Conservation (phyloP, 2,888 invertebrate genomes). For the Xylota sylvarum region DNA sequence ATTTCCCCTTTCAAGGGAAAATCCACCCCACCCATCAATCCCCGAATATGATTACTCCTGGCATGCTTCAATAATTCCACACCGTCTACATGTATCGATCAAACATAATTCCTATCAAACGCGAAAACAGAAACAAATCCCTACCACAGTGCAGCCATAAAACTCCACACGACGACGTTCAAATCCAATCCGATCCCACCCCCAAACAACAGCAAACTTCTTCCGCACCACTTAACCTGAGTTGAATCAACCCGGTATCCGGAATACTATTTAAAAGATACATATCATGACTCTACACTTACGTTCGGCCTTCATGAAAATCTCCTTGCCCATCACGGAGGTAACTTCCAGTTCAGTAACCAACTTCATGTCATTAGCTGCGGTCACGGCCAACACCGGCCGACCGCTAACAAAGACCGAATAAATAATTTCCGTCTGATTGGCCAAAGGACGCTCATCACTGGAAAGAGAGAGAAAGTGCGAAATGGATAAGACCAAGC, state of each 20-base stretch:
- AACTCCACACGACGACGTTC: neutral
- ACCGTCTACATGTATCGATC: constrained; percentile 66
- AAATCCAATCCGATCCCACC: neutral
- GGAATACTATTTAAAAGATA: constrained; percentile 7
- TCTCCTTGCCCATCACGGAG: constrained; percentile 90
- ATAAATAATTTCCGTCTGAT: constrained; percentile 89
- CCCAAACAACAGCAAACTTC: neutral
- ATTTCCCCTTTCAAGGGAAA: neutral
- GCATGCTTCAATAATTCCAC: constrained; percentile 52
- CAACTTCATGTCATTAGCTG: constrained; percentile 93
- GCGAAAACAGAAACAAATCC: constrained; percentile 2
- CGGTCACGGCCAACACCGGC: constrained; percentile 92
- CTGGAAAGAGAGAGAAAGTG: constrained; percentile 76
- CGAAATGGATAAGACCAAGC: constrained; percentile 16
- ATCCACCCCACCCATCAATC: neutral
- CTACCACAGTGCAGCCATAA: neutral
- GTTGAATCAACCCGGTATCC: constrained; percentile 11
- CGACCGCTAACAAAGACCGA: constrained; percentile 92
- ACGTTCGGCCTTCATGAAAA: constrained; percentile 95
- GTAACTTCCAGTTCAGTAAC: constrained; percentile 92
- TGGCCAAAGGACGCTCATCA: constrained; percentile 82
- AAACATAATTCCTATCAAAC: constrained; percentile 54
- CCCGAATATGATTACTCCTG: constrained; percentile 3
- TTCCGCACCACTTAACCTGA: constrained; percentile 8
- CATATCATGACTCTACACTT: constrained; percentile 84